Conservation (phyloP, 2,113 vertebrate species). For the Protomyctophum bolini region DNA sequence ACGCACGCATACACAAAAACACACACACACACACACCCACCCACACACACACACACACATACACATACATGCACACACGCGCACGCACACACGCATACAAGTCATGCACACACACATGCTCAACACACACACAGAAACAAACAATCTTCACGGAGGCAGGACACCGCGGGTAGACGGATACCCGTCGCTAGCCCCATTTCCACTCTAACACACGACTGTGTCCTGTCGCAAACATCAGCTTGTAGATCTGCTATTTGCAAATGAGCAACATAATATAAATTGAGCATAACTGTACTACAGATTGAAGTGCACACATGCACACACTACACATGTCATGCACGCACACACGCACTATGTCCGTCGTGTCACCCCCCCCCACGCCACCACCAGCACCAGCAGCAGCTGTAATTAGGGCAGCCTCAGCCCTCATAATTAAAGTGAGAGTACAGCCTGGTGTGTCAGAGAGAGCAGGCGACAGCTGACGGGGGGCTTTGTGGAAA, state of each 20-base stretch:
- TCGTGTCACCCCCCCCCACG: background rate
- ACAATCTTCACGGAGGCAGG: too few species aligned
- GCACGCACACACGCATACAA: constrained; percentile 10
- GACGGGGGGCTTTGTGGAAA: constrained; percentile 60
- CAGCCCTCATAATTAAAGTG: constrained; percentile 67
- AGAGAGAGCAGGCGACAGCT: constrained; percentile 64
- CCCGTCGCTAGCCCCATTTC: too few species aligned
- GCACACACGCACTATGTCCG: background rate
- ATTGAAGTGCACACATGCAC: background rate
- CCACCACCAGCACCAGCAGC: background rate
- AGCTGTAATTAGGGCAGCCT: constrained; percentile 36
- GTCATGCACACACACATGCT: constrained; percentile 4
- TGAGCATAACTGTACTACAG: background rate
- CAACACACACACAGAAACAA: too few species aligned
- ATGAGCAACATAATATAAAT: too few species aligned
- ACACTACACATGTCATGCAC: constrained; percentile 16
- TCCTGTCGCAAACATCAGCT: too few species aligned
- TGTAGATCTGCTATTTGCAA: too few species aligned
- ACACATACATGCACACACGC: constrained; percentile 17
- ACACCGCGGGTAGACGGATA: too few species aligned
- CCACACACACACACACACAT: constrained; percentile 7
- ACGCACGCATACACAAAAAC: constrained; percentile 22
- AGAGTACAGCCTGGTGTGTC: constrained; percentile 60
- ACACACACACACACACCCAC: constrained; percentile 1
- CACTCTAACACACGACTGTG: too few species aligned